Evolutionary conservation across 2,797 vertebrate species (phyloP).

Genomic region (Lepus townsendii): DNA sequence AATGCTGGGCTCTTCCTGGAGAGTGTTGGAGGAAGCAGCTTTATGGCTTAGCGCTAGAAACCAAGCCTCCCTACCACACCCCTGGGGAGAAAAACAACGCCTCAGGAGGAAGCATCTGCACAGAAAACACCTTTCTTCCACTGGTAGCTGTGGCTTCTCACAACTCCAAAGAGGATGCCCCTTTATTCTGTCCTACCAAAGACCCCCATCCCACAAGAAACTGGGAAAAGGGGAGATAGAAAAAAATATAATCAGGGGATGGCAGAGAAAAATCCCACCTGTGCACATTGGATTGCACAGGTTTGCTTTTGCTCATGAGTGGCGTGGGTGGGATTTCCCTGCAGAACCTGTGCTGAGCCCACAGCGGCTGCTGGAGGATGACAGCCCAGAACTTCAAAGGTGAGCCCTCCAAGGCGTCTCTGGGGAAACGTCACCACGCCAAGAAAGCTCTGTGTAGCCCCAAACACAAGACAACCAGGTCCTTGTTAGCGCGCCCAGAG

Average conservation of each 20-base stretch:
- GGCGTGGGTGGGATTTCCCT: rapidly evolving
- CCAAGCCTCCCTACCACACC: background rate
- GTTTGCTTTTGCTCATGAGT: background rate
- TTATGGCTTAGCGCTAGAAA: background rate
- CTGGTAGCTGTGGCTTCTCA: background rate
- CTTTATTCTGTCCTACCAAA: background rate
- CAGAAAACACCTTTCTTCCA: background rate
- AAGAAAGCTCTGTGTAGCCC: background rate
- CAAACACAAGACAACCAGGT: background rate
- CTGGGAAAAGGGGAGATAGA: background rate
- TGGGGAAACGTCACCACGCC: background rate
- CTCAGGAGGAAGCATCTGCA: background rate
- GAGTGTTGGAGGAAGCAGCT: background rate
- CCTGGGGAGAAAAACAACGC: background rate
- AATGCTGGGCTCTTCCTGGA: background rate
- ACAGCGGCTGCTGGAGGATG: conserved; percentile 31
- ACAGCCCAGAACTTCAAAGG: rapidly evolving
- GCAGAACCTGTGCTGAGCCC: background rate
- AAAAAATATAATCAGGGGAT: background rate
- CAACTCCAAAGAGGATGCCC: background rate
- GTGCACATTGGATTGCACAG: background rate
- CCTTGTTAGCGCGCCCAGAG: background rate
- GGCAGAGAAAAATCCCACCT: background rate
- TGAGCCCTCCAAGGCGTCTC: background rate
- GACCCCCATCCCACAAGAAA: background rate